Evolutionary conservation across 64 coral and sea anemone species (phyloP).

Genomic region (Pocillopora verrucosa): DNA sequence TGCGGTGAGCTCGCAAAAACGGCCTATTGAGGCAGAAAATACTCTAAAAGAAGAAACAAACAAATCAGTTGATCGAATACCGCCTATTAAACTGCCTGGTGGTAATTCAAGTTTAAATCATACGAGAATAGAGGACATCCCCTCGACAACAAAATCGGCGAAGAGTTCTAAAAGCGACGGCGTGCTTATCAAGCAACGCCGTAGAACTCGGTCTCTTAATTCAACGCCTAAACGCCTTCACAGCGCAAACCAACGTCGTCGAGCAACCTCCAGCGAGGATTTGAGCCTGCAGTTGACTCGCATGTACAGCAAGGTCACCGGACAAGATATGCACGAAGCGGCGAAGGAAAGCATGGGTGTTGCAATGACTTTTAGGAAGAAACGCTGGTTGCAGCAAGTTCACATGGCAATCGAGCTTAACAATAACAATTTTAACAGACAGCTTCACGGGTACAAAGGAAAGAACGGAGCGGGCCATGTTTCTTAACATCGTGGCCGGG

Average conservation of each 20-base stretch:
- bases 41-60: conserved; percentile 17
- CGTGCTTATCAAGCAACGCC: conserved; percentile 2
- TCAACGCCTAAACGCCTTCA: not conserved
- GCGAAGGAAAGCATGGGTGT: conserved; percentile 81
- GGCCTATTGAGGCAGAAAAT: not conserved
- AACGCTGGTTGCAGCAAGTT: conserved; percentile 82
- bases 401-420: conserved; percentile 87
- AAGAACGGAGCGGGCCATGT: not conserved
- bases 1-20: not conserved
- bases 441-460: conserved; percentile 2
- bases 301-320: conserved; percentile 74
- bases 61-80: conserved; percentile 37
- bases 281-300: conserved; percentile 46
- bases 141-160: not conserved
- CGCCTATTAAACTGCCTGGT: conserved; percentile 12
- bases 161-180: conserved; percentile 42
- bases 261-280: conserved; percentile 54
- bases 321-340: conserved; percentile 71
- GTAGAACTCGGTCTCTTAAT: conserved; percentile 8
- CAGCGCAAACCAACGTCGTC: conserved; percentile 19
- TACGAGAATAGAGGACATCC: not conserved
- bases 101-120: not conserved
- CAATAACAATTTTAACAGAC: conserved; percentile 80
- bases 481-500: not conserved
- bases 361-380: conserved; percentile 83